phyloP scores from a whole-genome alignment of 1,140 invertebrate genomes.

The Drosophila ficusphila region DNA sequence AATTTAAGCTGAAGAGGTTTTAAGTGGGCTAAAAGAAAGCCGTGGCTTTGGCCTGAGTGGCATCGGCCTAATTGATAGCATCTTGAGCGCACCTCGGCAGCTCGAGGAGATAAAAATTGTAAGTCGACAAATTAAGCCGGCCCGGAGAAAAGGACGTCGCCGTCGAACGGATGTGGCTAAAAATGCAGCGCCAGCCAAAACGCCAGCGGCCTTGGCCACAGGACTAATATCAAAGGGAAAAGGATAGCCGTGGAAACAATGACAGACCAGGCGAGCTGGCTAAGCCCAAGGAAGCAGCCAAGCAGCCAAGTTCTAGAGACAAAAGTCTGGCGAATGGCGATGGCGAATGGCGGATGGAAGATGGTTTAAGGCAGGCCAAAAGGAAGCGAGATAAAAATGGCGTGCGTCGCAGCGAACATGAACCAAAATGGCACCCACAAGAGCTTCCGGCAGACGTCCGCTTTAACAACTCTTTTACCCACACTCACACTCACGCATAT shows the following conservation, averaged over 20 bases:
- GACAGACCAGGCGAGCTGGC: constrained; percentile 27
- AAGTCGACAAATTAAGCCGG: constrained; percentile 73
- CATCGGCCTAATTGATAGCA: constrained; percentile 43
- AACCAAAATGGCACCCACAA: constrained; percentile 80
- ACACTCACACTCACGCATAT: constrained; percentile 20
- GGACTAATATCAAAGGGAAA: constrained; percentile 32
- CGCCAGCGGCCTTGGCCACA: constrained; percentile 24
- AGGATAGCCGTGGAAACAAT: constrained; percentile 53
- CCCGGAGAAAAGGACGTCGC: constrained; percentile 39
- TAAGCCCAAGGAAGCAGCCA: constrained; percentile 17
- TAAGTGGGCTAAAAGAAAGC: background rate
- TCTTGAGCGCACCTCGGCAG: constrained; percentile 17
- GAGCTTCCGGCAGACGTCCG: constrained; percentile 77
- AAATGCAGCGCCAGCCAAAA: constrained; percentile 20
- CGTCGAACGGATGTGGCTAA: constrained; percentile 13
- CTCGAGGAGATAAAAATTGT: constrained; percentile 61
- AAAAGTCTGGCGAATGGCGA: constrained; percentile 54
- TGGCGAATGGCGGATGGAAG: constrained; percentile 24
- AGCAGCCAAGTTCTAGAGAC: constrained; percentile 59
- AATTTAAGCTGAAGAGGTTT: background rate
- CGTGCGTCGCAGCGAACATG: constrained; percentile 71
- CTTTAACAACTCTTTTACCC: constrained; percentile 78
- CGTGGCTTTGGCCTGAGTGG: constrained; percentile 4
- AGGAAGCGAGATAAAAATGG: constrained; percentile 68
- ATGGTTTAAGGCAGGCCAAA: constrained; percentile 55